phyloP scores from a whole-genome alignment of 2,797 vertebrate species.

The Cheirogaleus major region DNA sequence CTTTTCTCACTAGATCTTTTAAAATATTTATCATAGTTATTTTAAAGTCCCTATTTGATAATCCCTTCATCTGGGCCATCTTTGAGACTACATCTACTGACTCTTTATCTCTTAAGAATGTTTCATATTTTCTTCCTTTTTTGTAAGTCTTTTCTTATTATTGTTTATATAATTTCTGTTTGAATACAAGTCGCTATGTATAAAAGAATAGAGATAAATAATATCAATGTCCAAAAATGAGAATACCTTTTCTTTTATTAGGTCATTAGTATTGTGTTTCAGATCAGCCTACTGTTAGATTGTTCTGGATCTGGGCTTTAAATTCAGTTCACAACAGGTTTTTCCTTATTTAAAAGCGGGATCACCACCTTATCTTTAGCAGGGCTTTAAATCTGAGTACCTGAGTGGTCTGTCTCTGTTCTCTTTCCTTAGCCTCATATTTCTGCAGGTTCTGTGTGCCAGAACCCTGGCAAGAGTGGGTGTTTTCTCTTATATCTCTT shows the following conservation, averaged over 20 bases:
- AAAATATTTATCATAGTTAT: background rate
- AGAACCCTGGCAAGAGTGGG: background rate
- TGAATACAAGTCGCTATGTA: background rate
- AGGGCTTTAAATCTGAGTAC: background rate
- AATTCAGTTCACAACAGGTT: background rate
- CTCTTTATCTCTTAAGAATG: background rate
- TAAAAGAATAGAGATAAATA: background rate
- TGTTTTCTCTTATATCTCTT: background rate
- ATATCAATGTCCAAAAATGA: background rate
- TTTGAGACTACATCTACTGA: background rate
- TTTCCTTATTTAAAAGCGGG: background rate
- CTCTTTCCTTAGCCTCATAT: background rate
- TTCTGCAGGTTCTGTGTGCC: background rate
- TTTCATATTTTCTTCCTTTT: constrained; percentile 14
- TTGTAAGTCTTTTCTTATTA: background rate
- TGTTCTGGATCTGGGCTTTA: background rate
- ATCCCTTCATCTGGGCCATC: background rate
- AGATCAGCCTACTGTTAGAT: background rate
- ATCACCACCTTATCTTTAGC: background rate
- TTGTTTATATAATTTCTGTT: background rate
- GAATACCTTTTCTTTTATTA: background rate
- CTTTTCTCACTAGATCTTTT: background rate
- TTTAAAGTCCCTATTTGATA: background rate
- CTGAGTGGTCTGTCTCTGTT: background rate
- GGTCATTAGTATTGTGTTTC: background rate